phyloP scores from a whole-genome alignment of 2,797 vertebrate genomes.

The Poeciliopsis gracilis region DNA sequence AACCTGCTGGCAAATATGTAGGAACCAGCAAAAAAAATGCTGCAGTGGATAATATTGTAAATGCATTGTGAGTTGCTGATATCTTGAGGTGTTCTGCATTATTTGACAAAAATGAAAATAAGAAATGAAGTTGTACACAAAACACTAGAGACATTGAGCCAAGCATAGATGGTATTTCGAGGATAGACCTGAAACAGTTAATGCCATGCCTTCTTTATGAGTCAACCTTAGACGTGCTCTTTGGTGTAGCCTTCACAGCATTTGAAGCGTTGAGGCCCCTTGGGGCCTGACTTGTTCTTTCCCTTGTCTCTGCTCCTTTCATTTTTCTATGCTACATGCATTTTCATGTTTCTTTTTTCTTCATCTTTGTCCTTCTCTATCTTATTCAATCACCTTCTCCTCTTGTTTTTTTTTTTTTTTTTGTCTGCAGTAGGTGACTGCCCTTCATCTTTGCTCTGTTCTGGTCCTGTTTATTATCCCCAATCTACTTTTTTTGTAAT shows the following conservation, averaged over 20 bases:
- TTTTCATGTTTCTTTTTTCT: constrained; percentile 8
- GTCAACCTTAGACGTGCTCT: constrained; percentile 48
- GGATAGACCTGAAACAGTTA: constrained; percentile 34
- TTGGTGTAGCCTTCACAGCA: constrained; percentile 34
- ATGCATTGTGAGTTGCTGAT: constrained; percentile 35
- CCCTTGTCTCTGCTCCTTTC: constrained; percentile 14
- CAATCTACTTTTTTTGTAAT: constrained; percentile 28
- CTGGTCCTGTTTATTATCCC: constrained; percentile 23
- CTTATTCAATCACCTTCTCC: constrained; percentile 24
- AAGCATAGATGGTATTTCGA: constrained; percentile 25
- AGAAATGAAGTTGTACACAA: constrained; percentile 26
- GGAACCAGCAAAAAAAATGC: constrained; percentile 45
- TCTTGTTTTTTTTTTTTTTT: background rate
- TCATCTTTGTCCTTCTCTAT: constrained; percentile 6
- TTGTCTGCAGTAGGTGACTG: constrained; percentile 12
- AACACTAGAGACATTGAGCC: constrained; percentile 25
- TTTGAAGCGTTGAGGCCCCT: constrained; percentile 48
- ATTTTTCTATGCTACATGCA: constrained; percentile 5
- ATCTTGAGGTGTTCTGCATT: constrained; percentile 33
- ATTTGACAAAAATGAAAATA: constrained; percentile 44
- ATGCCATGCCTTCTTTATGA: constrained; percentile 53
- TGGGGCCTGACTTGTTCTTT: constrained; percentile 44
- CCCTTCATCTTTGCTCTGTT: constrained; percentile 17
- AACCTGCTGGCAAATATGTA: constrained; percentile 41
- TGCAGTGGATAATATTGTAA: constrained; percentile 20